Evolutionary conservation across 1,140 invertebrate genomes (phyloP).

Genomic region (Heliconius hermathena): DNA sequence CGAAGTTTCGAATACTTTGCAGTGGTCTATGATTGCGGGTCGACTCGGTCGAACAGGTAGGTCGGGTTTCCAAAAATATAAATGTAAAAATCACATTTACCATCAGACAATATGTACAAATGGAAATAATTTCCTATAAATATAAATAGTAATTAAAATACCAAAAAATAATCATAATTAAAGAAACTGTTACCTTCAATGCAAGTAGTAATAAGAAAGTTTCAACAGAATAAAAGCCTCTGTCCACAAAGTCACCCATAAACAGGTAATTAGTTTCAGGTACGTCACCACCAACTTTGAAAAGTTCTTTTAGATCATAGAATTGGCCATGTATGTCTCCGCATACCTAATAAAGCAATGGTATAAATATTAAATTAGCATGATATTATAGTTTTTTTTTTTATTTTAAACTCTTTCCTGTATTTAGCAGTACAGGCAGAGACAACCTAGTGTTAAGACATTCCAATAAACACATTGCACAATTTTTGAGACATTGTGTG

Average conservation of each 20-base stretch:
- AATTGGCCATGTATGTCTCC: slow-evolving; percentile 99
- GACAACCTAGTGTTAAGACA: too few relatives aligned
- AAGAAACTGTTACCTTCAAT: slow-evolving; percentile 90
- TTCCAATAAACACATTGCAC: too few relatives aligned
- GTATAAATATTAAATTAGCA: neutral
- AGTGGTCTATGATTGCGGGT: too few relatives aligned
- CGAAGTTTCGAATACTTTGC: too few relatives aligned
- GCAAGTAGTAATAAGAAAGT: slow-evolving; percentile 98
- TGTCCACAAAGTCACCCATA: slow-evolving; percentile 99
- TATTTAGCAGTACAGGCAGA: too few relatives aligned
- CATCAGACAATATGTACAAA: too few relatives aligned
- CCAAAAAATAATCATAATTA: neutral
- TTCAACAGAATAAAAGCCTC: slow-evolving; percentile 99
- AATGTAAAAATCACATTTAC: too few relatives aligned
- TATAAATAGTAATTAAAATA: neutral
- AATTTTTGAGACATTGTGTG: too few relatives aligned
- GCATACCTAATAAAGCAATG: slow-evolving; percentile 90
- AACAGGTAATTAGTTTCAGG: slow-evolving; percentile 99
- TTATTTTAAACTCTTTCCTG: too few relatives aligned
- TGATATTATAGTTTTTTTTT: neutral
- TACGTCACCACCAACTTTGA: slow-evolving; percentile 99
- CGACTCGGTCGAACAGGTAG: too few relatives aligned
- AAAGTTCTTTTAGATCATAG: slow-evolving; percentile 99
- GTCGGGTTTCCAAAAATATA: too few relatives aligned
- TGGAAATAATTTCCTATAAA: neutral